phyloP scores from a whole-genome alignment of 2,113 vertebrate genomes.

The Phylloscopus trochiloides region DNA sequence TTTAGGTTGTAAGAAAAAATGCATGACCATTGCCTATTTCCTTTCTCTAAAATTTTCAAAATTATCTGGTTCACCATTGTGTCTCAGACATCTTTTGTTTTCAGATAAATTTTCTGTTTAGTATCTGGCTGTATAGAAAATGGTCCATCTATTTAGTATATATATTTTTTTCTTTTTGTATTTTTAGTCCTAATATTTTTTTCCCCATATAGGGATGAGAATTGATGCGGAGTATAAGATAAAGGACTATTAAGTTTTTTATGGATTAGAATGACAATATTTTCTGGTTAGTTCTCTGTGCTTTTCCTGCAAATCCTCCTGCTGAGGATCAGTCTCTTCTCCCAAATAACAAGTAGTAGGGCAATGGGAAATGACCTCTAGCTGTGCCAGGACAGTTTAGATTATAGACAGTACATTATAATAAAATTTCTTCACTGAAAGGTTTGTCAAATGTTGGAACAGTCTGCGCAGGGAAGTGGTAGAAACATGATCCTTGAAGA shows the following conservation, averaged over 20 bases:
- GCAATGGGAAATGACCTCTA: background rate
- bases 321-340: rapidly evolving
- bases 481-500: background rate
- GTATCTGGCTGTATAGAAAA: background rate
- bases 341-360: background rate
- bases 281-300: background rate
- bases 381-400: background rate
- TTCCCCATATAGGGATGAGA: background rate
- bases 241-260: background rate
- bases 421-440: background rate
- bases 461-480: background rate
- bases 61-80: background rate
- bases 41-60: background rate
- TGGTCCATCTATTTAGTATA: background rate
- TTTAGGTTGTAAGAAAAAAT: background rate
- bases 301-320: background rate
- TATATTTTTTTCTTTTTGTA: background rate
- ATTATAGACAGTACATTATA: background rate
- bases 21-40: background rate
- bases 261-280: background rate
- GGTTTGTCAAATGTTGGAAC: background rate
- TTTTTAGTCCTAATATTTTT: background rate
- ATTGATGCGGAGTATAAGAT: background rate
- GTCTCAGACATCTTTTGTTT: background rate
- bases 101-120: background rate